Evolutionary conservation across 2,797 vertebrate genomes (phyloP).

Genomic region (Epinephelus awoara): DNA sequence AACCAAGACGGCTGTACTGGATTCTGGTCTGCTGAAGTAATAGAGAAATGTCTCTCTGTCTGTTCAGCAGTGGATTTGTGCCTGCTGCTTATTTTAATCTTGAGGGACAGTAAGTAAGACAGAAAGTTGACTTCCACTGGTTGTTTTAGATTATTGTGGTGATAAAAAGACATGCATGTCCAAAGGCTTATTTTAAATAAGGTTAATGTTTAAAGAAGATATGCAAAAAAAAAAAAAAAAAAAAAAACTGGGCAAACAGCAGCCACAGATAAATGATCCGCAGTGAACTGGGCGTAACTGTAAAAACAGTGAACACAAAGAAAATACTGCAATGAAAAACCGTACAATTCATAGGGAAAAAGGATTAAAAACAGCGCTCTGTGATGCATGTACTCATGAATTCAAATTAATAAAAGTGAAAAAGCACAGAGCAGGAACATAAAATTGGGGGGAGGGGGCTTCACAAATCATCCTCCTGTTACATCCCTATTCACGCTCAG

Average conservation of each 20-base stretch:
- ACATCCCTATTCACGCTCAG: conserved; percentile 56
- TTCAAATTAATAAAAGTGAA: conserved; percentile 35
- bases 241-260: neutral
- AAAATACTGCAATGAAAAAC: neutral
- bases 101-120: neutral
- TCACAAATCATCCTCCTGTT: conserved; percentile 60
- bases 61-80: conserved; percentile 13
- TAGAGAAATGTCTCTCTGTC: neutral
- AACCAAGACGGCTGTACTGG: neutral
- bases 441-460: neutral
- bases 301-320: conserved; percentile 10
- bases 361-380: neutral
- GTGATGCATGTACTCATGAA: conserved; percentile 23
- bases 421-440: neutral
- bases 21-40: conserved; percentile 2
- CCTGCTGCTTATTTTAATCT: conserved; percentile 1
- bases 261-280: conserved; percentile 22
- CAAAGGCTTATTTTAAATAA: conserved; percentile 10
- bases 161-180: neutral
- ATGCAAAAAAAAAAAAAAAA: conserved; percentile 3
- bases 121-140: neutral
- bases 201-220: conserved; percentile 31
- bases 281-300: conserved; percentile 7
- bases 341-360: neutral
- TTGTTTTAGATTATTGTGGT: conserved; percentile 10